phyloP scores from a whole-genome alignment of 2,113 vertebrate species.

The Petroica traversi region DNA sequence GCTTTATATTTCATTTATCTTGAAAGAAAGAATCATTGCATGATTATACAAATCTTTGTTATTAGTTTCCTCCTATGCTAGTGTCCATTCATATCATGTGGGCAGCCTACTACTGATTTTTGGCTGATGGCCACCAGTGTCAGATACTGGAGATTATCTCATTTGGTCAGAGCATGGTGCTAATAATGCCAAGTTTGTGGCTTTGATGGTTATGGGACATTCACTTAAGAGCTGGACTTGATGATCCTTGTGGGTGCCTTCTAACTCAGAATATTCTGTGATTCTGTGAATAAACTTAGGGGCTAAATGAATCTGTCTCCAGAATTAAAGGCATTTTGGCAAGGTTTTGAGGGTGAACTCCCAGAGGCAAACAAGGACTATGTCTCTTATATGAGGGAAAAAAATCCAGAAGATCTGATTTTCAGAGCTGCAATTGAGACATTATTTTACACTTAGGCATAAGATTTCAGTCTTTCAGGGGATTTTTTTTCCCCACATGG shows the following conservation, averaged over 20 bases:
- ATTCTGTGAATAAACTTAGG: background rate
- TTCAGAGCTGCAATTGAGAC: background rate
- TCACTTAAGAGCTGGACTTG: background rate
- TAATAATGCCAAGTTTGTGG: background rate
- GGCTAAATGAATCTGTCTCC: background rate
- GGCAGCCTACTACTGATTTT: background rate
- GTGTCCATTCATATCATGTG: background rate
- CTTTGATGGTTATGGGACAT: background rate
- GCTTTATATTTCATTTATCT: background rate
- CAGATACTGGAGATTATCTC: background rate
- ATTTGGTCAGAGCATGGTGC: background rate
- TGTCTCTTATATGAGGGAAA: background rate
- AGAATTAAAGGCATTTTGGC: background rate
- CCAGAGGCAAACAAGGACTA: background rate
- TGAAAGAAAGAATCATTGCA: background rate
- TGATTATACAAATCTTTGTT: background rate
- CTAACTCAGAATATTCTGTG: background rate
- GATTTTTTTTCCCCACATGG: background rate
- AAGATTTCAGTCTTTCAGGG: background rate
- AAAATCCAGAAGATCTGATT: background rate
- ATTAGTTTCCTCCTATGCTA: background rate
- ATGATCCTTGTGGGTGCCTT: background rate
- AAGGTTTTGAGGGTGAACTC: background rate
- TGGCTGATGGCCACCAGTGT: background rate
- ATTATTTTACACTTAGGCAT: background rate